A percentile compares a stretch with the other conserved stretches of the same genome.
Evolutionary conservation across 2,113 vertebrate genomes (phyloP).

Genomic region (Apteryx owenii): DNA sequence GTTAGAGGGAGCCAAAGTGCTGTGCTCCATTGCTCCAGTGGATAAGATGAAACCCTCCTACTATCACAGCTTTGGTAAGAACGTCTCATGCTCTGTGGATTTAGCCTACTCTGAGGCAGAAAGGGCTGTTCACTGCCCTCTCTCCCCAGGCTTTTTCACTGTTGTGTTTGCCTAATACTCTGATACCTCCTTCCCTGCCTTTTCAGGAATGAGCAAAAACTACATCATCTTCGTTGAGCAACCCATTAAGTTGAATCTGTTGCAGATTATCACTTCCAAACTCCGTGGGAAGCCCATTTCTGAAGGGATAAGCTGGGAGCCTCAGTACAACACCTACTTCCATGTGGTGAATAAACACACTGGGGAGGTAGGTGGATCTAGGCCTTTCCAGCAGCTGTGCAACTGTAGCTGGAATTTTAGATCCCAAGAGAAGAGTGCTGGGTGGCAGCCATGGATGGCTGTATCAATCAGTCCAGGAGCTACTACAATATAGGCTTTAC

Average conservation of each 20-base stretch:
- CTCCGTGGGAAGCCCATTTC: slow-evolving; percentile 79
- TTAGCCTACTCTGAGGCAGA: not conserved
- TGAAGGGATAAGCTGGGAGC: slow-evolving; percentile 89
- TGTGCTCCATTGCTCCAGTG: slow-evolving; percentile 85
- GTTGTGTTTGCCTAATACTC: not conserved
- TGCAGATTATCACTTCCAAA: slow-evolving; percentile 86
- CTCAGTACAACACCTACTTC: slow-evolving; percentile 87
- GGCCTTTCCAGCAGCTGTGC: not conserved
- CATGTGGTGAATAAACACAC: slow-evolving; percentile 88
- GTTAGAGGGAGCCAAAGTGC: slow-evolving; percentile 82
- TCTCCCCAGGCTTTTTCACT: not conserved
- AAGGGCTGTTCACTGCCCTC: not conserved
- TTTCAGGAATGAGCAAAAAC: slow-evolving; percentile 92
- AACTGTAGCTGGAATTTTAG: not conserved
- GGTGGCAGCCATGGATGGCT: not conserved
- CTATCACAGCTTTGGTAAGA: slow-evolving; percentile 94
- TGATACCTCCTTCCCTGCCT: not conserved
- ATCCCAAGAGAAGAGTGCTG: not conserved
- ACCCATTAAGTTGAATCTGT: slow-evolving; percentile 88
- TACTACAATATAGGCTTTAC: not conserved
- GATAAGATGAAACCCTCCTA: slow-evolving; percentile 87
- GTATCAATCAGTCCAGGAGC: not conserved
- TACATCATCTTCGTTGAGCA: slow-evolving; percentile 94
- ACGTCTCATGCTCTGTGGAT: not conserved
- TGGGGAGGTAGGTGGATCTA: slow-evolving; percentile 79